Evolutionary conservation across 2,113 vertebrate genomes (phyloP).

Genomic region (Psittacula cyanocephala): DNA sequence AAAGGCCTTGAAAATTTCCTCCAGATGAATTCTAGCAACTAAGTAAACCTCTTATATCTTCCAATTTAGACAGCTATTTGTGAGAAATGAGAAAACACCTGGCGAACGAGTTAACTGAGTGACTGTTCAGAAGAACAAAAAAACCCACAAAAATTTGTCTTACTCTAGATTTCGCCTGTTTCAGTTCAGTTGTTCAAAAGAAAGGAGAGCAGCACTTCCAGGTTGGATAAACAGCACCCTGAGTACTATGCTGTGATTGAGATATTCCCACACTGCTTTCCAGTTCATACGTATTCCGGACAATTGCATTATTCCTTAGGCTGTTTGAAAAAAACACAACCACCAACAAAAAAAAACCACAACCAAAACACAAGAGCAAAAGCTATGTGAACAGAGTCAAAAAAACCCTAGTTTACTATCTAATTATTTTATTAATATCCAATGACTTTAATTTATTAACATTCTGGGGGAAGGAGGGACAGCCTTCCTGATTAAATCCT

Average conservation of each 20-base stretch:
- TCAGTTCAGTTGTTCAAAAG: not conserved
- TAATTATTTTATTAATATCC: constrained; percentile 14
- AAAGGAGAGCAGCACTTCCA: not conserved
- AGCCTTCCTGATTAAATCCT: not conserved
- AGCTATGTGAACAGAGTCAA: not conserved
- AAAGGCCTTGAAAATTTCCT: constrained; percentile 15
- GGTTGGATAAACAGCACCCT: not conserved
- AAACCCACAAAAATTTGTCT: not conserved
- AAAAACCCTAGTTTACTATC: not conserved
- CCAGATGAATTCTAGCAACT: not conserved
- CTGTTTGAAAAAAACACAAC: not conserved
- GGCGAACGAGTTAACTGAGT: not conserved
- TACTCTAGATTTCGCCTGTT: not conserved
- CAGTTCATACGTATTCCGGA: not conserved
- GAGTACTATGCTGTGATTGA: not conserved
- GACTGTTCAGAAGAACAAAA: not conserved
- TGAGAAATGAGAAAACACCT: constrained; percentile 45
- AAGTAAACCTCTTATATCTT: not conserved
- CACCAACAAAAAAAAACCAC: not conserved
- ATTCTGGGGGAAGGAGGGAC: not conserved
- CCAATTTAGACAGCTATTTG: not conserved
- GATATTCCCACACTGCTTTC: not conserved
- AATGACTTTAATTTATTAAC: not conserved
- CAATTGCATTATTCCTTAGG: not conserved
- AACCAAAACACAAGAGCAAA: not conserved